These are phyloP conservation scores for Beaufortia kweichowensis DNA, from an alignment of 2,113 vertebrate species.

Conservation along the genomic window DNA sequence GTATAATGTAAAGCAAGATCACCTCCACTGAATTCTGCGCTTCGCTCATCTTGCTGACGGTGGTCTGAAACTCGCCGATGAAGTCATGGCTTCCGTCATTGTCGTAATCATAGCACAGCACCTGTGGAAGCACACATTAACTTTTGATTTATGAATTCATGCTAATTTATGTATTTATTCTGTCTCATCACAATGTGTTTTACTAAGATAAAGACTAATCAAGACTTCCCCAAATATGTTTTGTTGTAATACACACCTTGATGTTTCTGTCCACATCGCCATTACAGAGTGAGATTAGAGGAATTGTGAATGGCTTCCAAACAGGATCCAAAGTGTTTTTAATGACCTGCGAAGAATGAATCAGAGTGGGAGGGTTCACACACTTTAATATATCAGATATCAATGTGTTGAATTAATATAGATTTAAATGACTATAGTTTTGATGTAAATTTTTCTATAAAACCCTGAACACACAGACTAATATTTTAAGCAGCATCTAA, in stretches of 20 bases:
- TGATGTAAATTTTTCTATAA: too few relatives aligned
- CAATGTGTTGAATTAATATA: too few relatives aligned
- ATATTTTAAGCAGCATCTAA: too few relatives aligned
- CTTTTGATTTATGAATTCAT: too few relatives aligned
- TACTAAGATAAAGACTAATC: too few relatives aligned
- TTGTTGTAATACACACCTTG: constrained; percentile 79
- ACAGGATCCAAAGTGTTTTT: constrained; percentile 95
- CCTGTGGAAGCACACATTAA: constrained; percentile 66
- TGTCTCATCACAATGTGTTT: neutral
- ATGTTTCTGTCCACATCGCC: constrained; percentile 90
- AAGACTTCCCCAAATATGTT: too few relatives aligned
- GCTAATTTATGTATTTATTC: too few relatives aligned
- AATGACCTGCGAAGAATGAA: constrained; percentile 80
- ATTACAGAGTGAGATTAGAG: constrained; percentile 92
- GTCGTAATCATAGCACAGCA: constrained; percentile 93
- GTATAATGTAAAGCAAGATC: constrained; percentile 38
- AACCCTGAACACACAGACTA: too few relatives aligned
- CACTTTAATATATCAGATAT: too few relatives aligned
- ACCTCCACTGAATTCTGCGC: constrained; percentile 85
- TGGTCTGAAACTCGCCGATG: constrained; percentile 93
- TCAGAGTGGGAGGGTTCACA: too few relatives aligned
- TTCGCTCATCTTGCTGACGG: constrained; percentile 84
- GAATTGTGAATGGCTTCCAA: constrained; percentile 94
- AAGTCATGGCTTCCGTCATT: constrained; percentile 97
- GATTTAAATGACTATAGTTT: too few relatives aligned